These are phyloP conservation scores for Diuraphis noxia DNA, from an alignment of 1,140 invertebrate species.

Conservation along the genomic window DNA sequence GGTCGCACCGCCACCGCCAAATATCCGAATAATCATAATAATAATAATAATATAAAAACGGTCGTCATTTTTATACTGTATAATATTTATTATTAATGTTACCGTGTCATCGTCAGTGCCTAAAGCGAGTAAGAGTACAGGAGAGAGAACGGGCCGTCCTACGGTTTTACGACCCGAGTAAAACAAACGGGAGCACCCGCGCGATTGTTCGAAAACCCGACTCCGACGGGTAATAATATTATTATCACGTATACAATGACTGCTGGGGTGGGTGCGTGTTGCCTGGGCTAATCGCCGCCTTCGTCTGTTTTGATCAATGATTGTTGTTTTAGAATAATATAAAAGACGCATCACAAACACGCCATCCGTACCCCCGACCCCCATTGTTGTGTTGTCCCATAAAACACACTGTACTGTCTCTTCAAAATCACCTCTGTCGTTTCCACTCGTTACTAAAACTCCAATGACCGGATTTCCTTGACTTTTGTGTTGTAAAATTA, in stretches of 20 bases:
- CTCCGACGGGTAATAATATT: slow-evolving; percentile 33
- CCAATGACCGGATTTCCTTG: slow-evolving; percentile 2
- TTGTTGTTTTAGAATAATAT: slow-evolving; percentile 50
- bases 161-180: slow-evolving; percentile 49
- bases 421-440: slow-evolving; percentile 50
- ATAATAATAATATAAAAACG: slow-evolving; percentile 47
- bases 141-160: background rate
- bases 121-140: background rate
- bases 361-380: background rate
- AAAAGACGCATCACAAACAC: slow-evolving; percentile 53
- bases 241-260: slow-evolving; percentile 39
- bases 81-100: slow-evolving; percentile 54
- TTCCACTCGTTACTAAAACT: slow-evolving; percentile 34
- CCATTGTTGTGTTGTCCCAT: slow-evolving; percentile 44
- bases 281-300: slow-evolving; percentile 49
- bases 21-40: slow-evolving; percentile 48
- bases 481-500: background rate
- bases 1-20: slow-evolving; percentile 25
- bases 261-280: slow-evolving; percentile 37
- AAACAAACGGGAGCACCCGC: slow-evolving; percentile 44
- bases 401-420: slow-evolving; percentile 27
- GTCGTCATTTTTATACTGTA: slow-evolving; percentile 51
- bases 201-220: slow-evolving; percentile 46
- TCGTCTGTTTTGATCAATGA: slow-evolving; percentile 51
- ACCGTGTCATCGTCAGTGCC: slow-evolving; percentile 49